Base-by-base conservation (phyloP, 2,888 invertebrate species). In the Drosophila mimetica region DNA sequence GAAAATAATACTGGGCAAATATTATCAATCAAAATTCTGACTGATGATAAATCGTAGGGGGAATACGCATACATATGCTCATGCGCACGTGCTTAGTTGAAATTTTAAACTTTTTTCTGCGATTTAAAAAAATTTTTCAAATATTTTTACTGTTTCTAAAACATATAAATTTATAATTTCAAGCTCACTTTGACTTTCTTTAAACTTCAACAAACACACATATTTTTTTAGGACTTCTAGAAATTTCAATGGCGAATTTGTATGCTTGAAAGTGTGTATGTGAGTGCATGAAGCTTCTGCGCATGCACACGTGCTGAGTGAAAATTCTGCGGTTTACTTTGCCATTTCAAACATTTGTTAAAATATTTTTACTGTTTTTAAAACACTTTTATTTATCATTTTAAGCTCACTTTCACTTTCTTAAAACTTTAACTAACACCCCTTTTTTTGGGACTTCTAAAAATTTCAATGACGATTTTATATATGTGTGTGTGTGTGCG, bases 1-100 rank as follows among this genome's bases (percentile, higher is more conserved):
- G 4, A 22, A 42, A 8, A n/a, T 8, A n/a, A 1, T 1, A 22
- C 25, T 14, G 9, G 9, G 42, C 41, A 34, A 59, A 57, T 59
- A 25, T 54, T 32, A 59, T 57, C 57, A 57, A 60, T 60, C 59
- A 57, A 44, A 11, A 57, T 36, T 60, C 25, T 60, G 59, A 57
- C 42, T 32, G 57, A 59, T 55, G 55, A 59, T 16, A 16, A 37
- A 16, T 39, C 11, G 16, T 13, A 1, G 39, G 39, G 4, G 20
- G 5, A 20, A 39, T n/a, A n/a, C n/a, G n/a, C n/a, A n/a, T n/a
- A 2, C 18, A 2, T n/a, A 13, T 32, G 32, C 32, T 4, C 32
- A 4, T 39, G 4, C 18, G 18, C 39, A 18, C 18, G 39, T 18
- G 39, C 39, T 18, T 11, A 0, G 11, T 4, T 11, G 4, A 8